Evolutionary conservation across 2,797 vertebrate genomes (phyloP), one percentile per base, ranked within the genome.

Genomic region (Onychomys leucogaster): DNA sequence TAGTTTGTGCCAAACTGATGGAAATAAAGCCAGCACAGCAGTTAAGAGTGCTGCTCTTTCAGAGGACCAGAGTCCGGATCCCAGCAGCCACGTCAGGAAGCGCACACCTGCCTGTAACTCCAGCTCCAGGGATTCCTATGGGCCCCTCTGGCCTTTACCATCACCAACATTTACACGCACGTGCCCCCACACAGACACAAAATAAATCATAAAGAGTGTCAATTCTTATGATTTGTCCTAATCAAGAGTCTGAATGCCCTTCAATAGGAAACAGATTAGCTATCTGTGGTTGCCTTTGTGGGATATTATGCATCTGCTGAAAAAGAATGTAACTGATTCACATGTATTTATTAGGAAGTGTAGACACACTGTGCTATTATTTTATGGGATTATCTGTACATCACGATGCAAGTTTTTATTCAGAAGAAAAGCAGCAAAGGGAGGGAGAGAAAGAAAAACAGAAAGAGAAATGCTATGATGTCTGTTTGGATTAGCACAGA

Each of bases 391-490:
- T 59, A 23, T 46, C 29, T 52, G 8, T 55, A 69, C 10, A 11
- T 6, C 14, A 3, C 32, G 34, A 43, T 69, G 23, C 16, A 67
- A 90, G 75, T 90, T 94, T 84, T 59, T 89, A n/a, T 57, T 94
- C 76, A 91, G 83, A 96, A 57, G 80, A 63, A 89, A 92, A 89
- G 19, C 37, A 94, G 71, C 34, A 27, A 69, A 83, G 46, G 37
- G 37, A 77, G 5, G 4, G 25, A 57, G 5, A 55, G 7, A 27
- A 32, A 61, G 29, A n/a, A 82, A 8, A 55, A 1, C 41, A 76
- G 25, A 46, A 12, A 52, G 11, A 67, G 29, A 94, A 69, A 83
- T 61, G 25, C 5, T 88, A 37, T 23, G 6, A 27, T 29, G 13
- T 93, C 49, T 93, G 5, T 78, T 82, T 83, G 77, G 55, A 73